Evolutionary conservation across 2,888 invertebrate genomes (phyloP), one percentile per base, ranked within the genome.

Genomic region (Phymatocera aterrima): DNA sequence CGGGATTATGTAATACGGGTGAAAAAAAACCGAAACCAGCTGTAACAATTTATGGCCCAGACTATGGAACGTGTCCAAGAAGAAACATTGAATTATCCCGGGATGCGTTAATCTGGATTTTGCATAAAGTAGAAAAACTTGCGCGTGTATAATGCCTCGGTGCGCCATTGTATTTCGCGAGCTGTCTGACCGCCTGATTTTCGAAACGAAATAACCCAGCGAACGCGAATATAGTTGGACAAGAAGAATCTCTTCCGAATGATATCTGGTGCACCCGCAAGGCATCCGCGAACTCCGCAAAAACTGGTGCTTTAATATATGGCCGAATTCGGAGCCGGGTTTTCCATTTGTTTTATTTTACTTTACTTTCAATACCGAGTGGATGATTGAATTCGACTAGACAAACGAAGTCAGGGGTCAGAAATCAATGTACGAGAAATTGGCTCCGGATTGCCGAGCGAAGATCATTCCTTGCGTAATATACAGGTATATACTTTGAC

Each of bases 361-460:
- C 21, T 40, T 43, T 24, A 24, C 12, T 24, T 18, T 72, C 24
- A 57, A 40, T 75, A 51, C 40, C n/a, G n/a, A n/a, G n/a, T n/a
- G n/a, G n/a, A 37, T 60, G 43, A 75, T 75, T 75, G 57, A 75
- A 57, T 75, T 60, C 28, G 75, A 75, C 75, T 57, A 60, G 60
- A 60, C 75, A 57, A 75, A 75, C 34, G 24, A 43, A 57, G 60
- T 21, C 75, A 75, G 28, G 43, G 57, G 40, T 75, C 60, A 60
- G 57, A 43, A 60, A 75, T 57, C 57, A 75, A 60, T n/a, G 75
- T 21, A 60, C 60, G 40, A 54, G n/a, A 60, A 60, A 57, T 37
- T 57, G 75, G 75, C 40, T 57, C 57, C 57, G 57, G 40, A 75
- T 75, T 40, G 37, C 40, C 28, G 24, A 15, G 18, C 40, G 12